These are phyloP conservation scores for Labrus mixtus DNA, from an alignment of 2,113 vertebrate species.

Conservation along the genomic window DNA sequence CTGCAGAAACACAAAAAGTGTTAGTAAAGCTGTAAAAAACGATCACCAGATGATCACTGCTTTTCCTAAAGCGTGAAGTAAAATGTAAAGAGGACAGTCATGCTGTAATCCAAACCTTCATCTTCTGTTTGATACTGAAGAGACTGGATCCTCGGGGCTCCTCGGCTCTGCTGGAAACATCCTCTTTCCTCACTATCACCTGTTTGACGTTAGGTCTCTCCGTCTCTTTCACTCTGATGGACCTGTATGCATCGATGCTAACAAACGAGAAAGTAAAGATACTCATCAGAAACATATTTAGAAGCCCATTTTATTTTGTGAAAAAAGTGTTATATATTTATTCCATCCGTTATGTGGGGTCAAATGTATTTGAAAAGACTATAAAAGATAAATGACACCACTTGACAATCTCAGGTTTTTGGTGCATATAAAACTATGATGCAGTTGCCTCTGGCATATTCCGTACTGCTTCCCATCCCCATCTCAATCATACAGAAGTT, in stretches of 20 bases:
- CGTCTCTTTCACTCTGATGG: constrained; percentile 90
- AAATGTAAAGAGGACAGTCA: no score
- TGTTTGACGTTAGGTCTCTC: constrained; percentile 90
- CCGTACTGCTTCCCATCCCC: no score
- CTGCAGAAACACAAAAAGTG: constrained; percentile 42
- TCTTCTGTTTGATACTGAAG: constrained; percentile 90
- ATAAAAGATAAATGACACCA: no score
- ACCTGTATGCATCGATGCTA: constrained; percentile 94
- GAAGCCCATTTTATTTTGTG: not conserved
- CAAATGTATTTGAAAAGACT: no score
- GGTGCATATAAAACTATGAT: no score
- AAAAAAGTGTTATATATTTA: no score
- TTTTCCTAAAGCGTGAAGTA: no score
- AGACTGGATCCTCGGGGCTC: constrained; percentile 79
- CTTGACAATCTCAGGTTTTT: no score
- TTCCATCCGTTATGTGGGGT: no score
- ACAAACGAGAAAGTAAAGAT: not conserved
- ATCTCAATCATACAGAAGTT: no score
- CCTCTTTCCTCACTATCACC: constrained; percentile 92
- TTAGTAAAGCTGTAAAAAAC: no score
- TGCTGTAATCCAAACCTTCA: constrained; percentile 85
- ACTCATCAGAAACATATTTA: not conserved
- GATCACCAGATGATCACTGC: not conserved
- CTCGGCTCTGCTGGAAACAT: constrained; percentile 84
- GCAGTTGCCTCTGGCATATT: no score